Evolutionary conservation across 2,888 invertebrate genomes (phyloP), one percentile per base, ranked within the genome.

Genomic region (Acleris cristana): DNA sequence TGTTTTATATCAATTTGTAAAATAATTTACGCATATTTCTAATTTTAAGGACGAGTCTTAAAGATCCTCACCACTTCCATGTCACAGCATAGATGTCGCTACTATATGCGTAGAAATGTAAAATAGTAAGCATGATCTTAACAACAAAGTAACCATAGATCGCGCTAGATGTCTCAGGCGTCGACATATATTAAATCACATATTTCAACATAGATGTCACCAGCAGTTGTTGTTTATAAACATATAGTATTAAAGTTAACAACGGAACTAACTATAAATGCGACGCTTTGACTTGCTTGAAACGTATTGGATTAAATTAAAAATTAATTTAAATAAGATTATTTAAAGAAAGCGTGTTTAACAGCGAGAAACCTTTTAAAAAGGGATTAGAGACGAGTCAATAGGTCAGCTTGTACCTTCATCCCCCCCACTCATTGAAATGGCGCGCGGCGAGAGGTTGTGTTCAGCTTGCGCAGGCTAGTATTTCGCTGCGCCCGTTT

Each of bases 361-460:
- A 18, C 16, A 40, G 34, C 18, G 54, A 49, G 53, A 48, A 54
- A 58, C 67, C 58, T 58, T 66, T 66, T 49, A 18, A 69, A 61
- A 60, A 61, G 40, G 52, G 60, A 65, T 62, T 63, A 69, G 71
- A 74, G 68, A 72, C 68, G 74, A 79, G 77, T 79, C 82, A 82
- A 80, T 84, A 84, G 86, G 87, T 88, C 85, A 86, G 76, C 80
- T 81, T 80, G 82, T 76, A 79, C 82, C 85, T 86, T 85, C 84
- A 88, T 87, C 91, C 91, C 90, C 91, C 91, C 90, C 91, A 82
- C 91, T 77, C 72, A 64, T 51, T 45, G 55, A 64, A 87, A 88
- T 85, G 86, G 87, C 85, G 85, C 84, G 84, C 86, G 75, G 85
- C 84, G 85, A 86, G 88, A 86, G 90, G 87, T 86, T 85, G 88